phyloP scores from a whole-genome alignment of 2,113 vertebrate species.

The Tragelaphus buxtoni region DNA sequence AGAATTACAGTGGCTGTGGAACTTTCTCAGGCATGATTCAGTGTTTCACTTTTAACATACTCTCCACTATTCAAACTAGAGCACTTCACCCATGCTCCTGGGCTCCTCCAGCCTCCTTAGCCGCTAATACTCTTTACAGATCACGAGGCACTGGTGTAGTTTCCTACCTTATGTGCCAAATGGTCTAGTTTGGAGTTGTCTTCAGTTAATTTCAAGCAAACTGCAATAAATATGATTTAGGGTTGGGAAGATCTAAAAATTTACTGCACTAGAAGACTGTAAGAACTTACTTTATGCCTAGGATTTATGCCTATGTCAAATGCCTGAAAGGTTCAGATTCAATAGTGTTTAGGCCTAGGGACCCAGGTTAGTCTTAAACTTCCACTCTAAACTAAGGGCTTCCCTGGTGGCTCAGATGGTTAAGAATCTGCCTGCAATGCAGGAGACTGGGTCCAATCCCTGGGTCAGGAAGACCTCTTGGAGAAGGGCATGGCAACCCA shows the following conservation, averaged over 20 bases:
- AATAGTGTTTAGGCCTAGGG: neutral
- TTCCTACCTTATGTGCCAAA: neutral
- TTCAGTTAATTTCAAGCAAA: constrained; percentile 1
- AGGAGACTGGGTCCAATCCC: neutral
- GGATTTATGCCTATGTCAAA: neutral
- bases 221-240: neutral
- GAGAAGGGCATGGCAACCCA: neutral
- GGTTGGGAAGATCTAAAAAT: neutral
- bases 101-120: neutral
- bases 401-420: neutral
- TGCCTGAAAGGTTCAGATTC: neutral
- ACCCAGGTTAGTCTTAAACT: neutral
- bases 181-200: neutral
- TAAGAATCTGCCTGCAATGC: neutral
- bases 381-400: neutral
- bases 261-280: neutral
- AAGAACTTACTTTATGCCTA: neutral
- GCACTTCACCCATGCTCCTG: neutral
- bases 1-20: neutral
- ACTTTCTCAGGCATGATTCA: neutral
- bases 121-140: neutral
- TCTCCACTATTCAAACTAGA: neutral
- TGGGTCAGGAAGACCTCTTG: neutral
- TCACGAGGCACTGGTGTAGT: too few relatives aligned
- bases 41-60: neutral